Evolutionary conservation across 2,113 vertebrate genomes (phyloP), one percentile per base, ranked within the genome.

Genomic region (Centropristis striata): DNA sequence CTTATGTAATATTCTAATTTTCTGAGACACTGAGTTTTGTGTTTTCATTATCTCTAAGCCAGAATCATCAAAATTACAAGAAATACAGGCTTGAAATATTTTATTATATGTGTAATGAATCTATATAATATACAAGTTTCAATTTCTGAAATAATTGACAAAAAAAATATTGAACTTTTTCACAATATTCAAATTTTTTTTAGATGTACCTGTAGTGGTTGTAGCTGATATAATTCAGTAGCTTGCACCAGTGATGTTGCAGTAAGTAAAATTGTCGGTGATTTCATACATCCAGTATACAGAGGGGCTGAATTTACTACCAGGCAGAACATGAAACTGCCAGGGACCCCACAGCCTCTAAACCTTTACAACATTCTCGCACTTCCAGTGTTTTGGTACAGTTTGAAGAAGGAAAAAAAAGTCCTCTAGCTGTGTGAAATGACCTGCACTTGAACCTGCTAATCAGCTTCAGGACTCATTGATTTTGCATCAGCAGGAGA

Each of bases 391-490:
- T 46, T 36, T 6, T 1, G 3, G 4, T 42, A 41, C 23, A 41
- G 59, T n/a, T 4, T 32, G 32, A 32, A n/a, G n/a, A n/a, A n/a
- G n/a, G n/a, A n/a, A 42, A 6, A 44, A 47, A 20, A 49, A 49
- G 61, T 81, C 53, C 53, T 73, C 41, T 51, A 66, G 60, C 78
- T 70, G 63, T 80, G 70, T 66, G 86, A 87, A 87, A 72, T 41
- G 87, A 86, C 90, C 92, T 53, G 78, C 60, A 75, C 78, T 80
- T 90, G 90, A 92, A 90, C 88, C 86, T 78, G 71, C 72, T 80
- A 73, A 91, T 90, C 85, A 90, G 86, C 75, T 72, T 66, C 74
- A 66, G 84, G 74, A 79, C 46, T 79, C 83, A 91, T 91, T 85
- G 90, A 90, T 91, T 89, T 66, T 55, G 46, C 23, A 37, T 32